A percentile compares a stretch with the other conserved stretches of the same genome.
These are phyloP conservation scores for Marisa cornuarietis DNA, from an alignment of 1,140 invertebrate genomes.

Conservation along the genomic window DNA sequence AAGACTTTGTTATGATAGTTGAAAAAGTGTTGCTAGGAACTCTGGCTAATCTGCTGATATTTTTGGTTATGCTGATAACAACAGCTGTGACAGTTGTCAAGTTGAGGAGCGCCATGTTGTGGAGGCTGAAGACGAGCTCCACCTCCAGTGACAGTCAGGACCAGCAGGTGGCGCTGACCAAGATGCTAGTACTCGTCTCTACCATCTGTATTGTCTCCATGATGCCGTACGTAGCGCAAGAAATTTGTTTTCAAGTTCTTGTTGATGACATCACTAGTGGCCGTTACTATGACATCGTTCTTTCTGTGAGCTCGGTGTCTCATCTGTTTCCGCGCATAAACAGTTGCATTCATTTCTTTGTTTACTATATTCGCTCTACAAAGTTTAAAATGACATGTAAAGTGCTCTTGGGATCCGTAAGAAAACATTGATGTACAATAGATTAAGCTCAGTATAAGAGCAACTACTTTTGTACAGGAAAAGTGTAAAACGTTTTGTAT, in stretches of 20 bases:
- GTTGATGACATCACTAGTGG: too few relatives aligned
- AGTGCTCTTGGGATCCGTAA: background rate
- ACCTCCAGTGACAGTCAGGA: too few relatives aligned
- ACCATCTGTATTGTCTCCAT: background rate
- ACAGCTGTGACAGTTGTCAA: background rate
- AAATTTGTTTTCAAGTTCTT: too few relatives aligned
- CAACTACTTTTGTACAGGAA: too few relatives aligned
- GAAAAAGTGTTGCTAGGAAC: background rate
- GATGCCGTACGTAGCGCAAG: background rate
- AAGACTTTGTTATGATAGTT: background rate
- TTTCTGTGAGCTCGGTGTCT: too few relatives aligned
- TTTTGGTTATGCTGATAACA: background rate
- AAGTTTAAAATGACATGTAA: background rate
- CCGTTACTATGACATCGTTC: too few relatives aligned
- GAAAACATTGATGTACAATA: too few relatives aligned
- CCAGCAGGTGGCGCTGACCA: conserved; percentile 6
- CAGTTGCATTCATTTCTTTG: conserved; percentile 4
- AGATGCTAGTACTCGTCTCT: background rate
- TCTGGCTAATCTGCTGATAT: background rate
- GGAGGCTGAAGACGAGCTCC: background rate
- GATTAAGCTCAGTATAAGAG: too few relatives aligned
- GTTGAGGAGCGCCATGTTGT: background rate
- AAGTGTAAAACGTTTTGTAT: too few relatives aligned
- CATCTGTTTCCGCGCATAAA: background rate
- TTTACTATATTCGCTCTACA: background rate